phyloP scores from a whole-genome alignment of 2,113 vertebrate species.

The Saccopteryx bilineata region DNA sequence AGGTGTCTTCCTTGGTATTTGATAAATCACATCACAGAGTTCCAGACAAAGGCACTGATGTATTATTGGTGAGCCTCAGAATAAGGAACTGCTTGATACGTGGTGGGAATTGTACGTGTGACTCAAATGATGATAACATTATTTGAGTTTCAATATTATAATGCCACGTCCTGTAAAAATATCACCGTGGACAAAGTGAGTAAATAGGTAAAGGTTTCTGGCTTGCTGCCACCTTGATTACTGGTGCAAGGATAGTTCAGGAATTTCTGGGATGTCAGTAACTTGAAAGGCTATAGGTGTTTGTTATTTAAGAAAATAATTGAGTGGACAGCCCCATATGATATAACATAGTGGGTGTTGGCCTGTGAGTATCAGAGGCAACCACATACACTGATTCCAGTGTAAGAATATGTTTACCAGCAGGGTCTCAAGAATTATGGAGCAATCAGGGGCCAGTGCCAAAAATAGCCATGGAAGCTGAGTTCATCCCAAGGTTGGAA shows the following conservation, averaged over 20 bases:
- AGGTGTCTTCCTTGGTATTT: neutral
- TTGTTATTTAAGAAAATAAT: neutral
- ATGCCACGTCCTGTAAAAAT: neutral
- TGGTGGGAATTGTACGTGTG: neutral
- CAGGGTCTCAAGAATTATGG: neutral
- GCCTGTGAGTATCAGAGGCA: neutral
- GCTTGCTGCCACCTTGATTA: neutral
- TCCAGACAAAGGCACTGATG: neutral
- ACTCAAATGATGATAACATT: neutral
- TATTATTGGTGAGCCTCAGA: neutral
- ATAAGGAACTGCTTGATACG: neutral
- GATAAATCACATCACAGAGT: neutral
- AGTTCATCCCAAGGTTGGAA: neutral
- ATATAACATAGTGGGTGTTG: neutral
- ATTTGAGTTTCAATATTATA: constrained; percentile 17
- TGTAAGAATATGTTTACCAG: neutral
- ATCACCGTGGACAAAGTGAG: neutral
- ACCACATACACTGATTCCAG: neutral
- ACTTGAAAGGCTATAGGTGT: neutral
- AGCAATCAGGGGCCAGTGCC: neutral
- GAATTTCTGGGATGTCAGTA: neutral
- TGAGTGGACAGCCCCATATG: neutral
- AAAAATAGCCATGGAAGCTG: neutral
- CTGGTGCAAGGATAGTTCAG: neutral
- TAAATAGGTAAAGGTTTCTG: neutral